Evolutionary conservation across 2,797 vertebrate species (phyloP).

Genomic region (Toxotes lorentzi): DNA sequence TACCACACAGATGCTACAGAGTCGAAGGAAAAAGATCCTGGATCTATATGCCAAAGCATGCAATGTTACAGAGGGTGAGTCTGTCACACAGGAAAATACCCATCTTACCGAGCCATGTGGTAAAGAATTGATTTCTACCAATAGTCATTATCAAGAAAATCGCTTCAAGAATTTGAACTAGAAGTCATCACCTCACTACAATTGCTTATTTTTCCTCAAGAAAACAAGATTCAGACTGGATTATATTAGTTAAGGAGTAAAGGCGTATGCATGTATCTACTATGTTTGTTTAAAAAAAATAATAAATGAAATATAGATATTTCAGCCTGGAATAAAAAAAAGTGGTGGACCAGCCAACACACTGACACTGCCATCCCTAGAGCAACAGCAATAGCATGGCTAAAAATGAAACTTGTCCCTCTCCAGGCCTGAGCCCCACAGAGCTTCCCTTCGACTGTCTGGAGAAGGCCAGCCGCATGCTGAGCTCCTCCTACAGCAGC

Average conservation of each 20-base stretch:
- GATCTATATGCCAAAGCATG: slow-evolving; percentile 94
- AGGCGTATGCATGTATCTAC: neutral
- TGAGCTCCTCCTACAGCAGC: slow-evolving; percentile 97
- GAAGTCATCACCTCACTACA: neutral
- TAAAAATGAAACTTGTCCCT: neutral
- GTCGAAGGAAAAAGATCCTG: slow-evolving; percentile 97
- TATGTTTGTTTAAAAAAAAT: neutral
- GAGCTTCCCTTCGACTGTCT: slow-evolving; percentile 98
- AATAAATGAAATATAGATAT: neutral
- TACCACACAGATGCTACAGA: slow-evolving; percentile 85
- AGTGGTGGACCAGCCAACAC: neutral
- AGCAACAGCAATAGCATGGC: neutral
- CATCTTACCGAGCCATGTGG: neutral
- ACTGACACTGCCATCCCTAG: neutral
- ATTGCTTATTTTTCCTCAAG: neutral
- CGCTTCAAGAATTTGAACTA: neutral
- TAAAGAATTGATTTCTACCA: slow-evolving; percentile 8
- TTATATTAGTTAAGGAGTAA: neutral
- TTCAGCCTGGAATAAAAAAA: neutral
- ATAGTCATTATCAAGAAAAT: slow-evolving; percentile 4
- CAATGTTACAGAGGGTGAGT: slow-evolving; percentile 93
- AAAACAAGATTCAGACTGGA: neutral
- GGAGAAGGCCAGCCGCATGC: slow-evolving; percentile 98
- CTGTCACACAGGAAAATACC: slow-evolving; percentile 5
- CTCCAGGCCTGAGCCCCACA: slow-evolving; percentile 93